Base-by-base conservation (phyloP, 2,797 vertebrate genomes). In the Thalassophryne amazonica region DNA sequence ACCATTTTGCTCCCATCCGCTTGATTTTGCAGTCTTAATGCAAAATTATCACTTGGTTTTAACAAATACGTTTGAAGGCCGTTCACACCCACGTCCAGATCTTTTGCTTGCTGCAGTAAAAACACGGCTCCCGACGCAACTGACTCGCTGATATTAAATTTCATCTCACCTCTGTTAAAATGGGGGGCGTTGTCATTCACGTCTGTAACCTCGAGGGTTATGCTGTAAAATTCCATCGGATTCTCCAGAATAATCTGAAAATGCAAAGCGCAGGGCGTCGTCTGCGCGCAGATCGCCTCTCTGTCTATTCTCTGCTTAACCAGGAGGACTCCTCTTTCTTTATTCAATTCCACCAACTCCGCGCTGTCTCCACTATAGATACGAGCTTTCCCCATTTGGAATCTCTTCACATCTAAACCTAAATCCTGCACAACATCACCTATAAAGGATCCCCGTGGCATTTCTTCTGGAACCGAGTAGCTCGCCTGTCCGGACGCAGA, bases 381-480 rank as follows among this genome's bases (percentile, higher is more conserved):
- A 1, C 84, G 86, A 52, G 93, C 76, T 29, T 83, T 87, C 17
- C 93, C 91, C 0, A 28, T 66, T 25, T 71, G 84, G 43, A 94
- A 64, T 28, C 84, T 56, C 52, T 82, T 77, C 5, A 57, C 1
- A 39, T 86, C 78, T 25, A 88, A 54, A 13, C 81, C 83, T 9
- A 88, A 55, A 60, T 85, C 86, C 5, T 82, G 74, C 1, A 34
- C 74, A 4, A 88, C 58, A 18, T 81, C 39, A 0, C 81, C 81
- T 0, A 86, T 37, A 4, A 80, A 47, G 13, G 81, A 81, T 2
- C 91, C 92, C 63, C 72, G 88, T 5, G 86, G 47, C 83, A 89
- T 86, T 62, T 95, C 93, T 69, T 95, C 93, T 11, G 89, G 91
- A 36, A 94, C 84, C 12, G 92, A 91, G 81, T 94, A 95, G 71